A percentile compares a stretch with the other conserved stretches of the same genome.
These are phyloP conservation scores for Drosophila peninsularis DNA, from an alignment of 2,888 invertebrate species.

Conservation along the genomic window DNA sequence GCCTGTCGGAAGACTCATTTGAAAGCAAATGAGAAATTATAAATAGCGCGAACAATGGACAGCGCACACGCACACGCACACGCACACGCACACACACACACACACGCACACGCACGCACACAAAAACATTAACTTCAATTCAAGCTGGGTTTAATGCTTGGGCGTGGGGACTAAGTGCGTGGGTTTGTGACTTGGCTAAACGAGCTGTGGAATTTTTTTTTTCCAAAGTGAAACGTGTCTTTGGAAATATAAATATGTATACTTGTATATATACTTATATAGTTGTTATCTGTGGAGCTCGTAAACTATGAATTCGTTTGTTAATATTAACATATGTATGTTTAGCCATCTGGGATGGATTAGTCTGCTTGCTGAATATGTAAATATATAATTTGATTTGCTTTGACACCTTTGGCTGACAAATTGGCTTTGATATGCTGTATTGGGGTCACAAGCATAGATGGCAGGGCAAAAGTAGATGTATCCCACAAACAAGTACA, in stretches of 20 bases:
- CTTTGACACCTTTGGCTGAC: slow-evolving; percentile 38
- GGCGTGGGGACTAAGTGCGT: slow-evolving; percentile 37
- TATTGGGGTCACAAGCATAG: slow-evolving; percentile 17
- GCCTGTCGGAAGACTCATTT: slow-evolving; percentile 47
- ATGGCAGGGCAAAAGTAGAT: slow-evolving; percentile 4
- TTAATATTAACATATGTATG: not conserved
- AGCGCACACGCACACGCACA: not conserved
- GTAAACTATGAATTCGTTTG: not conserved
- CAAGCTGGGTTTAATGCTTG: slow-evolving; percentile 27
- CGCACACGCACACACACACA: not conserved
- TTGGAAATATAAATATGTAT: not conserved
- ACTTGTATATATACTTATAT: not conserved
- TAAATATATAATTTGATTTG: slow-evolving; percentile 36
- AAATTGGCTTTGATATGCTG: slow-evolving; percentile 28
- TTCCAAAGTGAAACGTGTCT: slow-evolving; percentile 38
- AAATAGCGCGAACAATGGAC: slow-evolving; percentile 40
- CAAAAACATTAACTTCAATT: slow-evolving; percentile 7
- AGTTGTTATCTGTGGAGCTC: not conserved
- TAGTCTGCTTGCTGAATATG: slow-evolving; percentile 24
- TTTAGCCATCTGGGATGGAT: not conserved
- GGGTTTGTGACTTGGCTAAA: slow-evolving; percentile 48
- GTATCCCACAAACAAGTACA: not conserved
- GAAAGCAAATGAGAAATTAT: slow-evolving; percentile 51
- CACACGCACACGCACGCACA: no score
- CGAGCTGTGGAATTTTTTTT: slow-evolving; percentile 7